Base-by-base conservation (phyloP, 1,140 invertebrate genomes). In the Catajapyx aquilonaris region DNA sequence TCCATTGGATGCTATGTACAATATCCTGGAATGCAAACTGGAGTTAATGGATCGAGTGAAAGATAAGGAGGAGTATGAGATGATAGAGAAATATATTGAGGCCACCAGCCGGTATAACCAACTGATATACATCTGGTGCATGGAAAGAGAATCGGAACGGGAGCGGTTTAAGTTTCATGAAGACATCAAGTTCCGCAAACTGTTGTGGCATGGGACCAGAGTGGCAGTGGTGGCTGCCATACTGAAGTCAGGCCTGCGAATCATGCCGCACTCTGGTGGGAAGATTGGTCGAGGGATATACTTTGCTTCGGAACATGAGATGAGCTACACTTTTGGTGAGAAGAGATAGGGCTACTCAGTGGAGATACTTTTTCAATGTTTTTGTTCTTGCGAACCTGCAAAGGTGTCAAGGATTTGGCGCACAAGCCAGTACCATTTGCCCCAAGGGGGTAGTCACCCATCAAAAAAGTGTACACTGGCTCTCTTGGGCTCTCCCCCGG, bases 161-260 rank as follows among this genome's bases (percentile, higher is more conserved):
- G 20, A 32, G 19, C 44, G 50, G 33, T 59, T 60, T 41, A 42
- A 40, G 36, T 42, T 20, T 11, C 53, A 59, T 42, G 47, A 58
- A 21, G 43, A 45, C 7, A 38, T 61, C 10, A 34, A 41, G 0
- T 47, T 61, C 32, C 46, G 60, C 5, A 62, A 61, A 41, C 44
- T 64, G 17, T 43, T 64, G 15, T 64, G 61, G 60, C 60, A 63
- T 44, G 60, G 61, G 11, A 63, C 61, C 11, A 59, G 53, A 45
- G 56, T 64, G n/a, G 60, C 61, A 18, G 61, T 63, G 3, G 60
- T 64, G 19, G 58, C 56, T 5, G 61, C 60, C 39, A 64, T 64
- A 34, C 49, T 63, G 36, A 61, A 62, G 36, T 51, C 51, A 37
- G 61, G 61, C 5, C 47, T 64, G 3, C 48, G 61, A 18, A 64